phyloP scores from a whole-genome alignment of 2,797 vertebrate genomes.

The Thripadectes ignobilis region DNA sequence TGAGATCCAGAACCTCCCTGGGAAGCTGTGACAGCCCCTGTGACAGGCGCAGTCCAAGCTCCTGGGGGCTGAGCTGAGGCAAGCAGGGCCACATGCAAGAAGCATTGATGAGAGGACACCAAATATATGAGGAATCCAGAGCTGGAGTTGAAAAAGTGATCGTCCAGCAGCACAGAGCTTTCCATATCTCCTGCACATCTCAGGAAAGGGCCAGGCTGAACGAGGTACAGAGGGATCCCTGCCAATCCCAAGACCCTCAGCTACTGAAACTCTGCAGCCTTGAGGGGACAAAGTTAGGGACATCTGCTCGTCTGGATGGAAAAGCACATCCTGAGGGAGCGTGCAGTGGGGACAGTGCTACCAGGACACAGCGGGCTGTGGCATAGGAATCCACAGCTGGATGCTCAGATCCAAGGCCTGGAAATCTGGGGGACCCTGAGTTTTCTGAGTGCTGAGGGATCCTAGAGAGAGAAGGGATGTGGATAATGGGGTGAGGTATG shows the following conservation, averaged over 20 bases:
- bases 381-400: neutral
- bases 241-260: neutral
- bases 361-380: accelerated
- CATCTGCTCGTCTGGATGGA: neutral
- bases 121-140: accelerated
- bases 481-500: neutral
- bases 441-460: neutral
- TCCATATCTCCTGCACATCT: accelerated
- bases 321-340: neutral
- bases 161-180: accelerated
- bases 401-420: neutral
- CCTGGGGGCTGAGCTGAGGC: neutral
- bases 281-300: neutral
- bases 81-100: neutral
- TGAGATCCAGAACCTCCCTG: neutral
- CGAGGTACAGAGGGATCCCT: neutral
- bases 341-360: accelerated
- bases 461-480: neutral
- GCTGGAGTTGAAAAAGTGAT: neutral
- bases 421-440: neutral
- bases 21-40: neutral
- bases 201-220: neutral
- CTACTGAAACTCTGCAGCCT: neutral
- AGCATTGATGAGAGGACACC: neutral
- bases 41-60: neutral